phyloP scores from a whole-genome alignment of 1,140 invertebrate species.

The Leptinotarsa defecta region DNA sequence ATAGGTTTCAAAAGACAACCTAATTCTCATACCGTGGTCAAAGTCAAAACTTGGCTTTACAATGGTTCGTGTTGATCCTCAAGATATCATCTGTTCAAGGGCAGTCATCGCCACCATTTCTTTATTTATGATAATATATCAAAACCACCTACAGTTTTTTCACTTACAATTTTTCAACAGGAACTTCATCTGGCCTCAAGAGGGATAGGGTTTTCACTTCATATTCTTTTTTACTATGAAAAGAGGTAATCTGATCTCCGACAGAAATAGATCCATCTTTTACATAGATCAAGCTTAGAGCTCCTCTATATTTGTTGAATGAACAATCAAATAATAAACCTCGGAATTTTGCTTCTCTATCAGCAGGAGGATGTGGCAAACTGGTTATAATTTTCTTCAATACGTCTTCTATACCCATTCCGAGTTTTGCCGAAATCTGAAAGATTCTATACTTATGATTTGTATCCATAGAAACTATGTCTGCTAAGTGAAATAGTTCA shows the following conservation, averaged over 20 bases:
- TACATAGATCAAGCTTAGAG: conserved; percentile 79
- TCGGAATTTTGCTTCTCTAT: conserved; percentile 68
- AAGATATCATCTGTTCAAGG: too few species aligned
- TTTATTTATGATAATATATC: too few species aligned
- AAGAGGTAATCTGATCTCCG: conserved; percentile 70
- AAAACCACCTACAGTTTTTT: neutral
- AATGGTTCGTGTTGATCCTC: too few species aligned
- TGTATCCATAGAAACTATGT: neutral
- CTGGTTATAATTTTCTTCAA: conserved; percentile 76
- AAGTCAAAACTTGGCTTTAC: too few species aligned
- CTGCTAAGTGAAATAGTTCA: neutral
- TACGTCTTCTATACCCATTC: conserved; percentile 77
- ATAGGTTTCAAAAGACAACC: too few species aligned
- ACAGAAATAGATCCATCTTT: conserved; percentile 73
- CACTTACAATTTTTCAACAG: conserved; percentile 70
- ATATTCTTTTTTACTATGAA: conserved; percentile 72
- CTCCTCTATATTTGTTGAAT: conserved; percentile 88
- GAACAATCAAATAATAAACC: conserved; percentile 93
- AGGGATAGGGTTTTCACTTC: conserved; percentile 81
- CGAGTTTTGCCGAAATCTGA: conserved; percentile 88
- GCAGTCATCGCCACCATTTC: too few species aligned
- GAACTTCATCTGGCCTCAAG: conserved; percentile 76
- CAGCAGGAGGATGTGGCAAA: conserved; percentile 76
- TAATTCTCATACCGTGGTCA: too few species aligned
- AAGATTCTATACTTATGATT: conserved; percentile 5